Conservation (phyloP, 2,113 vertebrate species). For the Ia io region DNA sequence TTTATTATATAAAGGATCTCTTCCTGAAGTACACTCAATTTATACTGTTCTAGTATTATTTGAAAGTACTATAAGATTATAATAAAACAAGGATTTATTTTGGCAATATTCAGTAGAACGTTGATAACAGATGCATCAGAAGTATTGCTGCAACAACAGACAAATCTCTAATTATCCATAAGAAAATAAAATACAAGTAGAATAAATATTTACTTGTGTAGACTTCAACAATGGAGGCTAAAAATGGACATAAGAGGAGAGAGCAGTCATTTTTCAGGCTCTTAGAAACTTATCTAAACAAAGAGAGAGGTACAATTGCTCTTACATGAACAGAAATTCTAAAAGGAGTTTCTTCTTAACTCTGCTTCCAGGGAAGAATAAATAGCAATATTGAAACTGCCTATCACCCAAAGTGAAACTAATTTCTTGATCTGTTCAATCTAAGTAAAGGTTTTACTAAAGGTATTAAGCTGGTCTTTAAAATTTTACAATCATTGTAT, state of each 20-base stretch:
- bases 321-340: background rate
- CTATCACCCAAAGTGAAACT: background rate
- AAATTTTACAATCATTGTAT: conserved; percentile 7
- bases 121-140: background rate
- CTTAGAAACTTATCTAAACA: conserved; percentile 29
- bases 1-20: background rate
- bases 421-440: background rate
- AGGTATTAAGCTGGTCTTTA: background rate
- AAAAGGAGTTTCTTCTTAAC: conserved; percentile 16
- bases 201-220: conserved; percentile 18
- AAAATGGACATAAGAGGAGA: conserved; percentile 29
- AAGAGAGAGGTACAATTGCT: conserved; percentile 19
- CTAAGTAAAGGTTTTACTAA: background rate
- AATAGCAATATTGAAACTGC: conserved; percentile 31
- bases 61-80: background rate
- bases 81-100: conserved; percentile 19
- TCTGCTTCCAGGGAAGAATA: conserved; percentile 1
- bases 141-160: background rate
- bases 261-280: background rate
- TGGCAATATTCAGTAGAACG: background rate
- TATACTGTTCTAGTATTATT: background rate
- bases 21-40: background rate
- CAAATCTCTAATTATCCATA: background rate
- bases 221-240: background rate
- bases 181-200: conserved; percentile 8